Conservation (phyloP, 2,888 invertebrate genomes). For the Synergus itoensis region DNA sequence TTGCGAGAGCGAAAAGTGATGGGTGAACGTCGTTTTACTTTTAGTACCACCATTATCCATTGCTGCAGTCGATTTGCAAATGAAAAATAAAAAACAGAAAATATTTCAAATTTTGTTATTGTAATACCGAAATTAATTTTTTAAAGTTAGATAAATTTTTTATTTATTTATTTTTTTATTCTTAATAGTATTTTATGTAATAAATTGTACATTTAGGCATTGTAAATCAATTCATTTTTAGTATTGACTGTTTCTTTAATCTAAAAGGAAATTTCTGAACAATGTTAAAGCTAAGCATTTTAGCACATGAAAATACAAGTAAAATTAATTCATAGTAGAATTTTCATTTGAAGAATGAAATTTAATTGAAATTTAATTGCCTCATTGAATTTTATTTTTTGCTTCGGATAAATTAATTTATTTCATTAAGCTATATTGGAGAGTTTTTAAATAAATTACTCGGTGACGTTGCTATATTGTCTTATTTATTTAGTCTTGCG, state of each 20-base stretch:
- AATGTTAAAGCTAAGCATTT: no score
- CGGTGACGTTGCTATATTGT: not conserved
- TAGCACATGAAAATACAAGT: no score
- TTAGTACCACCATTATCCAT: not conserved
- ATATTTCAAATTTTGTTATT: not conserved
- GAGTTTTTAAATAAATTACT: not conserved
- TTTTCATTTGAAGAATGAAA: not conserved
- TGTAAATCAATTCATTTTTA: no score
- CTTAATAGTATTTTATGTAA: no score
- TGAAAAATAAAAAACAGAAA: not conserved
- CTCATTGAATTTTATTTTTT: not conserved
- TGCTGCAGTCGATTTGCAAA: not conserved
- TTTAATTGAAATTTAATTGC: no score
- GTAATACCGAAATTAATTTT: not conserved
- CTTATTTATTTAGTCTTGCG: slow-evolving; percentile 4
- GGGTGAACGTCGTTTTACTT: slow-evolving; percentile 5
- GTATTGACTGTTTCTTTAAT: no score
- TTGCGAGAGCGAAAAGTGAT: slow-evolving; percentile 2
- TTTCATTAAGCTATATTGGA: not conserved
- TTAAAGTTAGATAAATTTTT: not conserved
- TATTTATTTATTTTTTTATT: not conserved
- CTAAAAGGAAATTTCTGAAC: no score
- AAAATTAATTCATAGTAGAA: not conserved
- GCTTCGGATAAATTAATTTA: not conserved
- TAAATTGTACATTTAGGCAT: no score